Percentiles rank a stretch among this genome's conserved stretches.
These are phyloP conservation scores for Sclerodermus sp. DNA, from an alignment of 2,888 invertebrate species.

Conservation along the genomic window DNA sequence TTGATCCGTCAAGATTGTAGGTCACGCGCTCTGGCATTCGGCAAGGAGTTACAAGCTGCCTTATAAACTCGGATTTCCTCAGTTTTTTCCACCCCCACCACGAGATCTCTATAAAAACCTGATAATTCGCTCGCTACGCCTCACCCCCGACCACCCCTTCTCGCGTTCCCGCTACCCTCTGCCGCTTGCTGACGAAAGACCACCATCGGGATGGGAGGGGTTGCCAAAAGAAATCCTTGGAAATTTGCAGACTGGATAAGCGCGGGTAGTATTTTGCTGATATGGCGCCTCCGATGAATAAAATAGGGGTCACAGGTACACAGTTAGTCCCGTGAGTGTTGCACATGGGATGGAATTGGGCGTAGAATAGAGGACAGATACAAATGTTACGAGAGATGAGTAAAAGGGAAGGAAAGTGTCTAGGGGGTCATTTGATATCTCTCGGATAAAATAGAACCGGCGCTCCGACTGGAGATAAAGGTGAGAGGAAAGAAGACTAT, in stretches of 20 bases:
- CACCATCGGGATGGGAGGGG: too few relatives aligned
- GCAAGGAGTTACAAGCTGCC: not conserved
- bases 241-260: too few relatives aligned
- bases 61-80: too few relatives aligned
- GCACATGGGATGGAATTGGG: not conserved
- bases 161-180: too few relatives aligned
- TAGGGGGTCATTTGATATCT: conserved; percentile 46
- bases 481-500: conserved; percentile 16
- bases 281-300: conserved; percentile 22
- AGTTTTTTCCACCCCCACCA: too few relatives aligned
- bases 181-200: too few relatives aligned
- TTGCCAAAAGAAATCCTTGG: too few relatives aligned
- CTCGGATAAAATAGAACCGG: conserved; percentile 33
- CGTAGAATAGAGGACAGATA: conserved; percentile 35
- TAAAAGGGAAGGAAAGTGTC: conserved; percentile 38
- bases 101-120: too few relatives aligned
- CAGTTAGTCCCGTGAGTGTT: conserved; percentile 11
- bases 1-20: conserved; percentile 6
- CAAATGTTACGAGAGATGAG: conserved; percentile 42
- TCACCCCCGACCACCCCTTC: too few relatives aligned
- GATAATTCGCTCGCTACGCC: too few relatives aligned
- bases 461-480: conserved; percentile 5
- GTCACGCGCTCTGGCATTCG: conserved; percentile 8
- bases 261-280: too few relatives aligned
- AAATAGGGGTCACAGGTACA: conserved; percentile 21